phyloP scores from a whole-genome alignment of 2,113 vertebrate species.

The Larimichthys polyactis region DNA sequence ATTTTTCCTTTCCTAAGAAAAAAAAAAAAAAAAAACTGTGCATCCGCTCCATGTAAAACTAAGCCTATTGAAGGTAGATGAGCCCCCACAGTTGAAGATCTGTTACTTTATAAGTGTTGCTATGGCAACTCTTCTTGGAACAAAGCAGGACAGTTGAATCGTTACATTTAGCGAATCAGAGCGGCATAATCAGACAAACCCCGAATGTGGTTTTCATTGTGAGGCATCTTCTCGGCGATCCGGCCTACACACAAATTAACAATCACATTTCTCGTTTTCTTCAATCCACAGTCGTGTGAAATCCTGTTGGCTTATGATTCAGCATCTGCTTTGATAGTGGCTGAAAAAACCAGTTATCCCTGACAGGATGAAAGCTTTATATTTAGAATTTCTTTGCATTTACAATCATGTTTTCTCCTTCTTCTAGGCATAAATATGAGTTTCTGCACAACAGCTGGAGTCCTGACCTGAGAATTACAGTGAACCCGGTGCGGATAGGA shows the following conservation, averaged over 20 bases:
- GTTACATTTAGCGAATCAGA: constrained; percentile 35
- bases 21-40: constrained; percentile 3
- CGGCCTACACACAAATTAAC: constrained; percentile 35
- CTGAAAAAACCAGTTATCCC: constrained; percentile 7
- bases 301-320: constrained; percentile 30
- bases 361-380: constrained; percentile 12
- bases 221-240: constrained; percentile 3
- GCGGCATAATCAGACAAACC: constrained; percentile 26
- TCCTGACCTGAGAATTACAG: constrained; percentile 82
- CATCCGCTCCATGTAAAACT: constrained; percentile 3
- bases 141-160: constrained; percentile 50
- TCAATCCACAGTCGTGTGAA: constrained; percentile 43
- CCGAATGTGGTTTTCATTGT: constrained; percentile 35
- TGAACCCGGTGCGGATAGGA: constrained; percentile 83
- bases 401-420: background rate
- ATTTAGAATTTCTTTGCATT: background rate
- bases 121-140: constrained; percentile 63
- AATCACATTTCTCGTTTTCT: constrained; percentile 36
- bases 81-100: constrained; percentile 17
- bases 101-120: constrained; percentile 60
- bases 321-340: constrained; percentile 22
- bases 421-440: constrained; percentile 90
- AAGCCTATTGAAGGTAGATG: constrained; percentile 7
- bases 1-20: constrained; percentile 43
- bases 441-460: constrained; percentile 90